Percentiles rank a stretch among this genome's conserved stretches.
Evolutionary conservation across 92 coral and sea anemone species (phyloP).

Genomic region (Isaurus tuberculatus): DNA sequence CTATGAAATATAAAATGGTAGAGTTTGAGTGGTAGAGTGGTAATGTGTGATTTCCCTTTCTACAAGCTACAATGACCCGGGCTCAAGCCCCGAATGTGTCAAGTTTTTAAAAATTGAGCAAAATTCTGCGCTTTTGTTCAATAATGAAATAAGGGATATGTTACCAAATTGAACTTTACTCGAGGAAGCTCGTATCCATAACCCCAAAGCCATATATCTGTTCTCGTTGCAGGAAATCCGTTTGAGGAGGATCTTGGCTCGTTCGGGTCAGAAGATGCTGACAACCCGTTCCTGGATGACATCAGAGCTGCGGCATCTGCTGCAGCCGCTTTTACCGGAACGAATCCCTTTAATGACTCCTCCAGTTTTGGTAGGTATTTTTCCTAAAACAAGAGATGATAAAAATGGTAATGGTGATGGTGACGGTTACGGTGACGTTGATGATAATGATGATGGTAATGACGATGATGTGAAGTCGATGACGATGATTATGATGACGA

Average conservation of each 20-base stretch:
- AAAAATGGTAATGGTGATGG: neutral
- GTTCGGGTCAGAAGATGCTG: constrained; percentile 62
- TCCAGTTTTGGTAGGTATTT: constrained; percentile 19
- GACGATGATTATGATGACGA: neutral
- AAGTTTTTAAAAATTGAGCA: no score
- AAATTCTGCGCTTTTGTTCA: no score
- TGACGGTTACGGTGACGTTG: neutral
- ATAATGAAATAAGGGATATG: no score
- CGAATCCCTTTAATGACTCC: constrained; percentile 70
- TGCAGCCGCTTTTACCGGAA: constrained; percentile 72
- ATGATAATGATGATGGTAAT: neutral
- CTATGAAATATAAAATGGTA: no score
- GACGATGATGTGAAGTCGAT: neutral
- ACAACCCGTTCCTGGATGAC: constrained; percentile 89
- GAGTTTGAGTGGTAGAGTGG: no score
- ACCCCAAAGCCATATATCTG: no score
- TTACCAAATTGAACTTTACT: no score
- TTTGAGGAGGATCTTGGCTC: constrained; percentile 93
- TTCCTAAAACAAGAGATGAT: neutral
- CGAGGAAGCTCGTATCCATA: no score
- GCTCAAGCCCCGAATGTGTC: no score
- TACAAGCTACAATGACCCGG: no score
- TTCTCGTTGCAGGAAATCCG: constrained; percentile 59
- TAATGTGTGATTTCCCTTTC: no score
- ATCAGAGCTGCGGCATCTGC: constrained; percentile 88